phyloP scores from a whole-genome alignment of 2,113 vertebrate species.

The Ornithorhynchus anatinus region DNA sequence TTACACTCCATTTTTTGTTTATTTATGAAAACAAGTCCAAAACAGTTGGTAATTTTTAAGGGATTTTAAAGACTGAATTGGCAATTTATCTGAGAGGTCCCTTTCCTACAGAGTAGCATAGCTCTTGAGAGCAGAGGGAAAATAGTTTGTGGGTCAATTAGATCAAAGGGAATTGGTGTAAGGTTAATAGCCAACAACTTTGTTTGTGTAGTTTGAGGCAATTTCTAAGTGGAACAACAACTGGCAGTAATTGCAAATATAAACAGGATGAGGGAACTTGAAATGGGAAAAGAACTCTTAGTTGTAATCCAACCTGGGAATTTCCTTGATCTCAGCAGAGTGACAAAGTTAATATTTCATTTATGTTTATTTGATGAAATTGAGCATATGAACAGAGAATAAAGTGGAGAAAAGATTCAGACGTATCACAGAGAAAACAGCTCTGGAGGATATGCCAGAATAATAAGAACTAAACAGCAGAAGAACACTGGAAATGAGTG shows the following conservation, averaged over 20 bases:
- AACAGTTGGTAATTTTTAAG: too few relatives aligned
- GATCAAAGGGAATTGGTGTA: not conserved
- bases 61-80: too few relatives aligned
- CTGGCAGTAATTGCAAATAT: not conserved
- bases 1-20: too few relatives aligned
- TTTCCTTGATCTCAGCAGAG: not conserved
- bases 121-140: not conserved
- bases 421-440: conserved; percentile 1
- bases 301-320: not conserved
- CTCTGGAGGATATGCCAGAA: not conserved
- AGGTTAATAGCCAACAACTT: not conserved
- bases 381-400: not conserved
- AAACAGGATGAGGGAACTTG: not conserved
- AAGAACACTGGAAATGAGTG: not conserved
- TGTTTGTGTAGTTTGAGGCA: not conserved
- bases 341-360: not conserved
- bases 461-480: conserved; percentile 4
- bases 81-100: too few relatives aligned
- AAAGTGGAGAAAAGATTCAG: not conserved
- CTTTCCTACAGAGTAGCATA: too few relatives aligned
- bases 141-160: not conserved
- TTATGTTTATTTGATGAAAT: conserved; percentile 7
- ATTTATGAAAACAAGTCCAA: too few relatives aligned
- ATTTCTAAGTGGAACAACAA: not conserved
- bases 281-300: not conserved